A percentile compares a stretch with the other conserved stretches of the same genome.
These are phyloP conservation scores for Drosophila ironensis DNA, from an alignment of 1,140 invertebrate species.

Conservation along the genomic window DNA sequence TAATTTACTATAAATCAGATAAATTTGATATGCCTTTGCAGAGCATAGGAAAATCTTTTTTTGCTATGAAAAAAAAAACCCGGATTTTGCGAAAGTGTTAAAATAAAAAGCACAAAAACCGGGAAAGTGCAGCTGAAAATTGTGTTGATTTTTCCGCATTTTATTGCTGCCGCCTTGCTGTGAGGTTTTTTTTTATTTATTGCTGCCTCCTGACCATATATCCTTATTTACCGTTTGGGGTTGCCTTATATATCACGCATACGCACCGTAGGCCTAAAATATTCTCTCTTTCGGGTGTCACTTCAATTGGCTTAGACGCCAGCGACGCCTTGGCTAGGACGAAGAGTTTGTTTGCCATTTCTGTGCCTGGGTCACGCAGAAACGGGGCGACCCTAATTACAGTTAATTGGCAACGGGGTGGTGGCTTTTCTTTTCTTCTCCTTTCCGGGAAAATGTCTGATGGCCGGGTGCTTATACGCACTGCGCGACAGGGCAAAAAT, in stretches of 20 bases:
- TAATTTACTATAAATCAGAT: too few species aligned
- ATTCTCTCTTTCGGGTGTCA: constrained; percentile 9
- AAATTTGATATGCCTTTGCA: too few species aligned
- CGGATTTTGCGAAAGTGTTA: not conserved
- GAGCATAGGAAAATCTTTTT: too few species aligned
- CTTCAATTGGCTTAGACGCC: not conserved
- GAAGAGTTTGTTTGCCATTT: constrained; percentile 14
- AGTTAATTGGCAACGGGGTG: constrained; percentile 52
- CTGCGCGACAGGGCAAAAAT: constrained; percentile 52
- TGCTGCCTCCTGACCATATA: not conserved
- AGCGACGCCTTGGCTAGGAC: not conserved
- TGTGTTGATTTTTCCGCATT: constrained; percentile 53
- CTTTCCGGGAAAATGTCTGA: not conserved
- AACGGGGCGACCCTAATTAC: constrained; percentile 56
- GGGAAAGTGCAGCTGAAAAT: constrained; percentile 18
- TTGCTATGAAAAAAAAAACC: not conserved
- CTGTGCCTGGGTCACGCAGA: constrained; percentile 35
- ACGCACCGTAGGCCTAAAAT: not conserved
- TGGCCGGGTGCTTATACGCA: constrained; percentile 22
- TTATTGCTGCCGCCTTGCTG: constrained; percentile 2
- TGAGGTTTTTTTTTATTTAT: not conserved
- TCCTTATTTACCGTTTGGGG: constrained; percentile 19
- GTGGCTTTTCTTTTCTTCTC: not conserved
- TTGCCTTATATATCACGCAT: not conserved
- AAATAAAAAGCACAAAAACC: constrained; percentile 20